These are phyloP conservation scores for Ecliptopera silaceata DNA, from an alignment of 2,888 invertebrate genomes.

Conservation along the genomic window DNA sequence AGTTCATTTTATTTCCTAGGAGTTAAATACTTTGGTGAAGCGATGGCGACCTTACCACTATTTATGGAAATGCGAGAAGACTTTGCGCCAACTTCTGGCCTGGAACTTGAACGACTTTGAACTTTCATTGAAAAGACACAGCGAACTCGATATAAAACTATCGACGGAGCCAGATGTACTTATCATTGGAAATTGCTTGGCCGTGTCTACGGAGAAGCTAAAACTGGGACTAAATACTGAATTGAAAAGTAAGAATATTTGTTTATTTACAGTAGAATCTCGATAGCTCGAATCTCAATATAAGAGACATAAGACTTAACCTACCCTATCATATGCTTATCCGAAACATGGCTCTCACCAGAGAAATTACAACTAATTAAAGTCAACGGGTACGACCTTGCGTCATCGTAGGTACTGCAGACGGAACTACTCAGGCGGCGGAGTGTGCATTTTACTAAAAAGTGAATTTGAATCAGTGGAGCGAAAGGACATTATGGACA, in stretches of 20 bases:
- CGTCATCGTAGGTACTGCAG: too few relatives aligned
- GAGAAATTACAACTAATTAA: too few relatives aligned
- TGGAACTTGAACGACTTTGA: constrained; percentile 91
- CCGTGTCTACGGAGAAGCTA: constrained; percentile 91
- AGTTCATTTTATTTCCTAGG: constrained; percentile 73
- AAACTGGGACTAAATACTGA: constrained; percentile 93
- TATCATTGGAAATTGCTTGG: constrained; percentile 88
- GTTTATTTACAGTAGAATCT: neutral
- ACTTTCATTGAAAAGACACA: constrained; percentile 87
- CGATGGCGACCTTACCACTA: constrained; percentile 95
- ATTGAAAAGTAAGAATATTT: constrained; percentile 85
- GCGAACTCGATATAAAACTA: constrained; percentile 89
- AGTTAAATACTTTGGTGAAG: constrained; percentile 90
- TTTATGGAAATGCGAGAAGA: constrained; percentile 93
- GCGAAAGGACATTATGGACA: too few relatives aligned
- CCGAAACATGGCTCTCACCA: too few relatives aligned
- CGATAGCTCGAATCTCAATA: too few relatives aligned
- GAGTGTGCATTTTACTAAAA: too few relatives aligned
- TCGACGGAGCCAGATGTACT: constrained; percentile 89
- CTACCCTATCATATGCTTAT: too few relatives aligned
- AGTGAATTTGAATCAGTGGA: too few relatives aligned
- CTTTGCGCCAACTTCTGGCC: constrained; percentile 88
- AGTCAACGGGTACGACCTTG: too few relatives aligned
- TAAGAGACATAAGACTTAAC: too few relatives aligned
- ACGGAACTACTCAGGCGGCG: too few relatives aligned